A percentile compares a stretch with the other conserved stretches of the same genome.
These are phyloP conservation scores for Gallinago solitaria DNA, from an alignment of 2,797 vertebrate species.

Conservation along the genomic window DNA sequence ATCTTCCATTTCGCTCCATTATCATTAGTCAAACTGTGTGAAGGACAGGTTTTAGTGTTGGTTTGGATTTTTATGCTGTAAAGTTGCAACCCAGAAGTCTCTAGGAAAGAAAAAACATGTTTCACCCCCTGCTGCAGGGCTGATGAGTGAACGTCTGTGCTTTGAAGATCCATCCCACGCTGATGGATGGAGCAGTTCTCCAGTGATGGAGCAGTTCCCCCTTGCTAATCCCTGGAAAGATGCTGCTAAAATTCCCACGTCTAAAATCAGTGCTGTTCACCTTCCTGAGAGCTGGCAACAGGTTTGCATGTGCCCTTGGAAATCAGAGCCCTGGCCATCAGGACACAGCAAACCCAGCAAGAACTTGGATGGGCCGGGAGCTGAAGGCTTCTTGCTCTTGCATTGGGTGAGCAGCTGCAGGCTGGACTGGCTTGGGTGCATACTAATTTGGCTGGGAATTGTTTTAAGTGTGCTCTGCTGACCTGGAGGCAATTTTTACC, in stretches of 20 bases:
- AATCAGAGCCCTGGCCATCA: neutral
- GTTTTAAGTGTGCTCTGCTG: neutral
- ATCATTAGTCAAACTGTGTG: neutral
- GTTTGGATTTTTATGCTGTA: neutral
- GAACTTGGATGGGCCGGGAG: neutral
- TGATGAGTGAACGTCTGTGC: neutral
- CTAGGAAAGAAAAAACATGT: neutral
- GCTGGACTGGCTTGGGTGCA: neutral
- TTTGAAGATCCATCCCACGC: rapidly evolving
- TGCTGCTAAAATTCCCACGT: neutral
- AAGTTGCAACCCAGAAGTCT: neutral
- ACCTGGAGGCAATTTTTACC: neutral
- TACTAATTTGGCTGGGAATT: rapidly evolving
- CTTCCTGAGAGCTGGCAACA: neutral
- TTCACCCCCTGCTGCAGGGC: neutral
- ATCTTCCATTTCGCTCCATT: neutral
- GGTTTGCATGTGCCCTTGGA: neutral
- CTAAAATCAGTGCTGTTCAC: neutral
- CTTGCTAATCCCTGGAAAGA: neutral
- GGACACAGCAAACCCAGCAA: neutral
- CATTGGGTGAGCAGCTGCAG: neutral
- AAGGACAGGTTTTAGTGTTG: neutral
- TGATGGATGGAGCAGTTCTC: neutral
- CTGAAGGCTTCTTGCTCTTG: neutral
- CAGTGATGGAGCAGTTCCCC: neutral